phyloP scores from a whole-genome alignment of 1,140 invertebrate species.

The fruit fly (Drosophila melanogaster) region DNA sequence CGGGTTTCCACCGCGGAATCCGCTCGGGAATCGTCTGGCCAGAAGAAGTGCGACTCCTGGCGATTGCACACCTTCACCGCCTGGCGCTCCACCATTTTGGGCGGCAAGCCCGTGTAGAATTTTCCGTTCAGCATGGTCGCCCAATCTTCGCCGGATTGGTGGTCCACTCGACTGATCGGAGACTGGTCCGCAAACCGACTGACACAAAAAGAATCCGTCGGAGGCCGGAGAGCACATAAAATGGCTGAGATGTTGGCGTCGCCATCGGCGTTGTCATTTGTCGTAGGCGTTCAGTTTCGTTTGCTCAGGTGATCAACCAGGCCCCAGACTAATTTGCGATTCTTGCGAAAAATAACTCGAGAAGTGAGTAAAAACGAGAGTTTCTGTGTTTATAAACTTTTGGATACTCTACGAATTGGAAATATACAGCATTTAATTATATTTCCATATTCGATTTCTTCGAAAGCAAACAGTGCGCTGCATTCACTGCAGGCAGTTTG shows the following conservation, averaged over 20 bases:
- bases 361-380: neutral
- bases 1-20: constrained; percentile 69
- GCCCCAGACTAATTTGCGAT: constrained; percentile 77
- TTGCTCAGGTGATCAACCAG: constrained; percentile 54
- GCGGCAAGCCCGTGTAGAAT: constrained; percentile 80
- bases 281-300: constrained; percentile 67
- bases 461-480: no score
- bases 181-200: constrained; percentile 55
- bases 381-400: neutral
- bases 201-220: constrained; percentile 57
- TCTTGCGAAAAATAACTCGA: constrained; percentile 67
- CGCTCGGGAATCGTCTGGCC: constrained; percentile 72
- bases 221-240: constrained; percentile 17
- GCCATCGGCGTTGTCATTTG: constrained; percentile 38
- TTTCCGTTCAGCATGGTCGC: constrained; percentile 76
- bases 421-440: neutral
- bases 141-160: constrained; percentile 4
- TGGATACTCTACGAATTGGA: neutral
- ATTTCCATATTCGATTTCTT: neutral
- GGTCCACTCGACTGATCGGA: constrained; percentile 36
- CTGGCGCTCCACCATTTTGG: constrained; percentile 75
- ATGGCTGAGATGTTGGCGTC: constrained; percentile 38
- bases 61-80: constrained; percentile 52
- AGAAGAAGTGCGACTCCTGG: constrained; percentile 79
- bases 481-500: no score